These are phyloP conservation scores for Acanthococcus lagerstroemiae DNA, from an alignment of 2,888 invertebrate species.

Conservation along the genomic window DNA sequence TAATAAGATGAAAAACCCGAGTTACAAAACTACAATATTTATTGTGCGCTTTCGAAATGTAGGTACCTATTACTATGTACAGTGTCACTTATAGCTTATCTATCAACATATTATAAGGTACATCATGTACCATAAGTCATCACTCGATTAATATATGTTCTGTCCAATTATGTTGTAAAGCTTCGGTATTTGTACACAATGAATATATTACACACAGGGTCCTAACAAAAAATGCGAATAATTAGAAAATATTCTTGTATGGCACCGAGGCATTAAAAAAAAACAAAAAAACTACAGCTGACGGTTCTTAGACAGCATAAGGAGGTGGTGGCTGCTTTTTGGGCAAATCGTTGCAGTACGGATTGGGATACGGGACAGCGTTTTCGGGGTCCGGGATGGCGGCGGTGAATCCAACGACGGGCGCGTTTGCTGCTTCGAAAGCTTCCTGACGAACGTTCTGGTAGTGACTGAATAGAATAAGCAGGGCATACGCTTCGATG, in stretches of 20 bases:
- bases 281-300: not conserved
- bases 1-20: too few species aligned
- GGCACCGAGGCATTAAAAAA: not conserved
- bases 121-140: too few species aligned
- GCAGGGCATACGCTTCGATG: constrained; percentile 14
- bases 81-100: too few species aligned
- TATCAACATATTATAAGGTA: too few species aligned
- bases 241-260: not conserved
- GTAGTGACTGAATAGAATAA: constrained; percentile 25
- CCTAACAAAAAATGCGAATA: not conserved
- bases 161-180: too few species aligned
- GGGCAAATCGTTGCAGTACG: constrained; percentile 2
- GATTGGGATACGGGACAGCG: not conserved
- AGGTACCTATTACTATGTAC: too few species aligned
- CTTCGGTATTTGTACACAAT: too few species aligned
- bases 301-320: constrained; percentile 13
- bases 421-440: constrained; percentile 1
- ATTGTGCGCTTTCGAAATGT: too few species aligned
- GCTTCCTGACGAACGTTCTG: constrained; percentile 10
- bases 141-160: too few species aligned
- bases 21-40: too few species aligned
- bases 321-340: constrained; percentile 20
- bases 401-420: not conserved
- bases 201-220: too few species aligned
- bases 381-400: not conserved